Percentiles rank a stretch among this genome's conserved stretches.
phyloP scores from a whole-genome alignment of 2,113 vertebrate genomes.

The Atlantisia rogersi region DNA sequence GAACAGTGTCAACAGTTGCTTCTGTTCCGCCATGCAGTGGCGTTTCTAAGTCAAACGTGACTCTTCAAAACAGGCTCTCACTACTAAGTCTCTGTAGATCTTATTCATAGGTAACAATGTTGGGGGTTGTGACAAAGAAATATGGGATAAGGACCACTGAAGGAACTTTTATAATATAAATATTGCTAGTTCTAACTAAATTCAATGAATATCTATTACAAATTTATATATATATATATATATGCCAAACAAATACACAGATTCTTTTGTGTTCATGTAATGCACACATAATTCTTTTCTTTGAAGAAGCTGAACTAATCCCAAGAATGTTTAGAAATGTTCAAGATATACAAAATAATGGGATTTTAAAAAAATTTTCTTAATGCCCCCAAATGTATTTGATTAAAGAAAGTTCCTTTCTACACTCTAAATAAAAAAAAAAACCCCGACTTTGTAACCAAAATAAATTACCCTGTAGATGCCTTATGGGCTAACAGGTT shows the following conservation, averaged over 20 bases:
- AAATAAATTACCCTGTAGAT: neutral
- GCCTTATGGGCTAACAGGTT: neutral
- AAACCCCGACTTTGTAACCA: neutral
- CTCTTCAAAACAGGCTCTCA: neutral
- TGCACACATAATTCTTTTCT: neutral
- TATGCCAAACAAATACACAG: neutral
- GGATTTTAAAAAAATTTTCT: neutral
- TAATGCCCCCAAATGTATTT: neutral
- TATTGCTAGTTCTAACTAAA: neutral
- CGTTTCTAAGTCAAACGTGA: neutral
- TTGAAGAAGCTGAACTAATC: neutral
- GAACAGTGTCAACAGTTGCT: neutral
- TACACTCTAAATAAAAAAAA: neutral
- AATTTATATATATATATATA: neutral
- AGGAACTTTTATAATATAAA: neutral
- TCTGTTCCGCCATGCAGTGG: neutral
- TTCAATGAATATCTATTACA: neutral
- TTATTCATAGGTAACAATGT: neutral
- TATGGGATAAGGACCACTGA: neutral
- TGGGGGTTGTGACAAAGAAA: neutral
- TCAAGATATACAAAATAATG: neutral
- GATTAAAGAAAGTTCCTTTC: neutral
- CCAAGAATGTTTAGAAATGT: neutral
- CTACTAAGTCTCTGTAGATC: neutral
- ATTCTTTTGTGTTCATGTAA: neutral